Evolutionary conservation across 2,797 vertebrate genomes (phyloP).

Genomic region (Enteromius thamalakanensis): DNA sequence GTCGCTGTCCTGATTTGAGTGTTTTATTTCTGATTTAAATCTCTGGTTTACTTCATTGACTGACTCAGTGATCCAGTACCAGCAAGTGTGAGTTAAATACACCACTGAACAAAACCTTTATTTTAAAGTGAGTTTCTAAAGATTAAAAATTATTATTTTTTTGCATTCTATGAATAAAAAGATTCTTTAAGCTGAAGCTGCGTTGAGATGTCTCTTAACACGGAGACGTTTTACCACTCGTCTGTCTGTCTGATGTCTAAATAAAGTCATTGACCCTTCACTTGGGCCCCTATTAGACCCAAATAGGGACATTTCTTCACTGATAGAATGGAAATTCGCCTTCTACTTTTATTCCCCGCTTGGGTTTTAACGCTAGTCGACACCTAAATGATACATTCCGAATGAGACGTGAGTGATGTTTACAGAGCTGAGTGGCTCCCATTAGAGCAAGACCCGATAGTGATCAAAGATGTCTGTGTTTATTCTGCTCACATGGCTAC

Average conservation of each 20-base stretch:
- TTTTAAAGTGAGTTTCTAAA: background rate
- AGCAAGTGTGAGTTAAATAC: too few relatives aligned
- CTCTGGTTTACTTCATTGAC: background rate
- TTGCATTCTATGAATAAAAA: background rate
- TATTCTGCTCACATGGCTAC: background rate
- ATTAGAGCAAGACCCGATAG: slow-evolving; percentile 5
- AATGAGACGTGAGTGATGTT: slow-evolving; percentile 22
- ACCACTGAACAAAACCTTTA: background rate
- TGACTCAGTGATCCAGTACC: background rate
- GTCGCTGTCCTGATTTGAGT: background rate
- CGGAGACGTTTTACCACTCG: slow-evolving; percentile 1
- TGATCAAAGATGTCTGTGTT: slow-evolving; percentile 10
- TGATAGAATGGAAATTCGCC: background rate
- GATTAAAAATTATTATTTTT: background rate
- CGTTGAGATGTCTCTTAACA: background rate
- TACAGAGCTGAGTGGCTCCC: slow-evolving; percentile 7
- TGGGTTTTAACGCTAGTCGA: slow-evolving; percentile 33
- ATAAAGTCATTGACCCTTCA: slow-evolving; percentile 36
- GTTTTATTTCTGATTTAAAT: background rate
- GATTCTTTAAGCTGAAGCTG: background rate
- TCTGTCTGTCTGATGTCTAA: slow-evolving; percentile 16
- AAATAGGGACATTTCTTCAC: slow-evolving; percentile 33
- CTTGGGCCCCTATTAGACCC: slow-evolving; percentile 11
- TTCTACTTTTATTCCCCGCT: slow-evolving; percentile 17
- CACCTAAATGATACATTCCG: slow-evolving; percentile 46